Evolutionary conservation across 1,140 invertebrate species (phyloP).

Genomic region (Telenomus remus): DNA sequence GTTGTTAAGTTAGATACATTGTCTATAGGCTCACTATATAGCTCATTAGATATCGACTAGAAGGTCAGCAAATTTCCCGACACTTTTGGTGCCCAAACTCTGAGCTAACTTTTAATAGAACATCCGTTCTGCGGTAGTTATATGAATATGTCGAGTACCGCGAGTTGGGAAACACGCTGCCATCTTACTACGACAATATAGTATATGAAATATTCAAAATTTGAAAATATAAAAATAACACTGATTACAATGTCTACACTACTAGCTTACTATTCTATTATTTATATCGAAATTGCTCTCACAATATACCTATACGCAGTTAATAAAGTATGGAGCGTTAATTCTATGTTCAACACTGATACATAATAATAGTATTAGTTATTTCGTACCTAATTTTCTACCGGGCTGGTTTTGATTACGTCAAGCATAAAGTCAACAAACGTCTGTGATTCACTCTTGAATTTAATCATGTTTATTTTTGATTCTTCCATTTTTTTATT

Average conservation of each 20-base stretch:
- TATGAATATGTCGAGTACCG: constrained; percentile 29
- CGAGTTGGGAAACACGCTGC: constrained; percentile 55
- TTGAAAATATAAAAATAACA: constrained; percentile 72
- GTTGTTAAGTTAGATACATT: constrained; percentile 73
- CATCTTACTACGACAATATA: constrained; percentile 72
- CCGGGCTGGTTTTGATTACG: constrained; percentile 75
- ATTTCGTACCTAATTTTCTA: constrained; percentile 75
- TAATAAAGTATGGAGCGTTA: constrained; percentile 73
- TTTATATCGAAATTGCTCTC: constrained; percentile 70
- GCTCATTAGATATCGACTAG: constrained; percentile 74
- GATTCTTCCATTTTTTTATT: constrained; percentile 28
- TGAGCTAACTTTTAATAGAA: constrained; percentile 12
- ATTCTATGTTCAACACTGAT: constrained; percentile 74
- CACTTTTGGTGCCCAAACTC: constrained; percentile 31
- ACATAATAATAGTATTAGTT: constrained; percentile 74
- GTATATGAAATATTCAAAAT: constrained; percentile 69
- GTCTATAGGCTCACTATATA: constrained; percentile 71
- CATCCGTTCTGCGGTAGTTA: constrained; percentile 3
- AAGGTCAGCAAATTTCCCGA: constrained; percentile 61
- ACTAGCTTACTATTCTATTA: constrained; percentile 74
- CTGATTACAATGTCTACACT: constrained; percentile 75
- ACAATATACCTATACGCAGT: constrained; percentile 68
- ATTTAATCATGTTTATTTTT: constrained; percentile 44
- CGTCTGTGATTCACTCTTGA: constrained; percentile 49
- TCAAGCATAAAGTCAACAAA: constrained; percentile 67